phyloP scores from a whole-genome alignment of 2,113 vertebrate genomes.

The Aleadryas rufinucha region DNA sequence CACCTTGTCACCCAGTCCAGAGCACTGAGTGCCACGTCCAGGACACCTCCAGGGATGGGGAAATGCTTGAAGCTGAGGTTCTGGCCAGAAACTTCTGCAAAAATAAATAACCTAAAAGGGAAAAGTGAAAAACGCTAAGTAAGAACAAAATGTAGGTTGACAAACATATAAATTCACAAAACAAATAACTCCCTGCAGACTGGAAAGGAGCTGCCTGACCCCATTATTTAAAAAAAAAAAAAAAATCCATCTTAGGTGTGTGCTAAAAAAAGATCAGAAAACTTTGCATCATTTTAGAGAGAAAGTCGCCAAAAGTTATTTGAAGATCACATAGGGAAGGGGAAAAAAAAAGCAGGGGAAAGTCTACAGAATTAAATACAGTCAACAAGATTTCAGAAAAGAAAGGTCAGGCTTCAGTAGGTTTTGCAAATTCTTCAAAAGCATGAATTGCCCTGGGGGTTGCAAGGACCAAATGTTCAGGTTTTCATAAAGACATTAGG shows the following conservation, averaged over 20 bases:
- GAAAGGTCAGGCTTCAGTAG: conserved; percentile 9
- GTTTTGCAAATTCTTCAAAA: conserved; percentile 57
- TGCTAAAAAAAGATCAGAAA: background rate
- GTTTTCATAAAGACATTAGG: conserved; percentile 23
- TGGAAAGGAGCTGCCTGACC: background rate
- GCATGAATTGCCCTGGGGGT: conserved; percentile 19
- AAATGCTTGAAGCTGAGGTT: background rate
- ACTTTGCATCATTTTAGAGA: background rate
- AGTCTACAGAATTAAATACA: conserved; percentile 19
- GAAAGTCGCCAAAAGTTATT: background rate
- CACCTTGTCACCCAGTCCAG: background rate
- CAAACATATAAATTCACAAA: background rate
- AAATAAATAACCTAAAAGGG: background rate
- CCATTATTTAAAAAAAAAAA: background rate
- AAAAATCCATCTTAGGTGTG: background rate
- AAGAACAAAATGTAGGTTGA: background rate
- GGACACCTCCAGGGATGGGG: too few relatives aligned
- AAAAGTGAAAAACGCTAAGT: background rate
- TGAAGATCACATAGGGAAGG: background rate
- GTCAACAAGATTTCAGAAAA: conserved; percentile 33
- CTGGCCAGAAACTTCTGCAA: background rate
- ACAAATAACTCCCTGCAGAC: background rate
- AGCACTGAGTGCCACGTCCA: background rate
- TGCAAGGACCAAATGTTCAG: conserved; percentile 50
- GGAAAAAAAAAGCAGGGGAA: background rate